A percentile compares a stretch with the other conserved stretches of the same genome.
Conservation (phyloP, 2,113 vertebrate species). For the Smithornis capensis region DNA sequence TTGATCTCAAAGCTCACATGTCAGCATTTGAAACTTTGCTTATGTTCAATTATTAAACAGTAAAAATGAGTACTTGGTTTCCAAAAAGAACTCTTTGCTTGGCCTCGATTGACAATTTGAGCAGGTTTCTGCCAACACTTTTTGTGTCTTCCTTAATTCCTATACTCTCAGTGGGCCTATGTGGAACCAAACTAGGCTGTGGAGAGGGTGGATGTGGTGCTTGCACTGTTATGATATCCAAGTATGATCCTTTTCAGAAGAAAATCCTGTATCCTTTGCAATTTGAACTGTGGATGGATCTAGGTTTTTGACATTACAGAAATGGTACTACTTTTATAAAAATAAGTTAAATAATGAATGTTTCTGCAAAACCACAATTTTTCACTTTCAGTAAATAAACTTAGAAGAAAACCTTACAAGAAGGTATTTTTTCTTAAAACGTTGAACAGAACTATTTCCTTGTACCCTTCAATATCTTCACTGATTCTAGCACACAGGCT, state of each 20-base stretch:
- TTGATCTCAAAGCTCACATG: background rate
- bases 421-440: background rate
- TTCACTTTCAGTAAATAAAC: background rate
- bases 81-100: background rate
- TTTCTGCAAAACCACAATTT: background rate
- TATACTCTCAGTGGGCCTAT: constrained; percentile 80
- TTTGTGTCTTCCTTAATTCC: constrained; percentile 67
- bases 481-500: background rate
- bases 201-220: constrained; percentile 94
- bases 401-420: background rate
- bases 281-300: background rate
- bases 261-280: constrained; percentile 89
- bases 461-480: background rate
- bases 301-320: background rate
- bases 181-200: constrained; percentile 92
- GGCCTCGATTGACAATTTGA: background rate
- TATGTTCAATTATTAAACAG: background rate
- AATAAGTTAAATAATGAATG: no score
- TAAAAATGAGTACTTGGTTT: background rate
- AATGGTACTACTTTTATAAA: no score
- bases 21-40: background rate
- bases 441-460: background rate
- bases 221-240: constrained; percentile 94
- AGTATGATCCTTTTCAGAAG: constrained; percentile 73
- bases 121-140: background rate